Evolutionary conservation across 2,888 invertebrate genomes (phyloP).

Genomic region (Lingula anatina): DNA sequence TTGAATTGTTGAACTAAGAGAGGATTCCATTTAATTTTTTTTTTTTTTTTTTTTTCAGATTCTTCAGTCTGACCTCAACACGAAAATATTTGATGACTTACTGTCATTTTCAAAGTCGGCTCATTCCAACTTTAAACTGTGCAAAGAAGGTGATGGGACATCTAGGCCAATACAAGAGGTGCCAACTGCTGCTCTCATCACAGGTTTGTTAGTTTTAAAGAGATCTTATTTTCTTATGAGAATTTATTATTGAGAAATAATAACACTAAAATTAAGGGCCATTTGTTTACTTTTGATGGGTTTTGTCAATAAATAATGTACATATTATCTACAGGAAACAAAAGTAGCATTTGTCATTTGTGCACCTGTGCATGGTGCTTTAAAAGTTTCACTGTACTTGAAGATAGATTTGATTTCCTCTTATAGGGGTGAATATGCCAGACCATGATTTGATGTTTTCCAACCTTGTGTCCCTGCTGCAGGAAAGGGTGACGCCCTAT

Average conservation of each 20-base stretch:
- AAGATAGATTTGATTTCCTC: constrained; percentile 6
- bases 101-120: constrained; percentile 21
- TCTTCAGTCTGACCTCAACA: constrained; percentile 34
- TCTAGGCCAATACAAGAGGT: constrained; percentile 22
- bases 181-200: constrained; percentile 40
- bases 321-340: background rate
- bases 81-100: constrained; percentile 41
- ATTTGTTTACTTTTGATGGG: background rate
- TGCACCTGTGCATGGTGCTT: background rate
- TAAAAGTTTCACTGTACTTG: background rate
- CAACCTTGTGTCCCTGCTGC: constrained; percentile 63
- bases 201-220: too few species aligned
- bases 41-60: constrained; percentile 19
- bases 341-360: background rate
- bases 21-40: too few species aligned
- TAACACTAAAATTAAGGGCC: too few species aligned
- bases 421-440: constrained; percentile 74
- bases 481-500: constrained; percentile 62
- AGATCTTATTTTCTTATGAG: background rate
- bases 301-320: background rate
- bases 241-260: background rate
- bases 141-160: background rate
- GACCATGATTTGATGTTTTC: constrained; percentile 79
- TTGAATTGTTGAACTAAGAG: too few species aligned
- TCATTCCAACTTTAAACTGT: constrained; percentile 1